A percentile compares a stretch with the other conserved stretches of the same genome.
These are phyloP conservation scores for Chrysoperla carnea DNA, from an alignment of 1,140 invertebrate genomes.

Conservation along the genomic window DNA sequence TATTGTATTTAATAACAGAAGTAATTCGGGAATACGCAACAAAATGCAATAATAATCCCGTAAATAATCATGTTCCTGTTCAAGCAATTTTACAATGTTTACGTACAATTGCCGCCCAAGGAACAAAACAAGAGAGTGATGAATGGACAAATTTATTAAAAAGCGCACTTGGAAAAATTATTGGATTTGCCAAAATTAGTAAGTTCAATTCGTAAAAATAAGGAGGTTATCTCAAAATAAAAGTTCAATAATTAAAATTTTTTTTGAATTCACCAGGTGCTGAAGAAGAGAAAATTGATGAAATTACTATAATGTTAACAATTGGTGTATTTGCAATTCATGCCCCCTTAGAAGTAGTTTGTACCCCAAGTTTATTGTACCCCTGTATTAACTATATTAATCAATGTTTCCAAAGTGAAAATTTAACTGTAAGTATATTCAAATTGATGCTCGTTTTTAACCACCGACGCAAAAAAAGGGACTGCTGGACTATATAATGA, in stretches of 20 bases:
- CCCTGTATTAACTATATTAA: constrained; percentile 87
- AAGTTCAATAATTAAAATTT: not conserved
- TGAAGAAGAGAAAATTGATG: constrained; percentile 61
- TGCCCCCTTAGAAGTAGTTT: constrained; percentile 54
- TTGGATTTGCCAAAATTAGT: constrained; percentile 78
- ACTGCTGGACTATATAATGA: no score
- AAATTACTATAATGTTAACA: constrained; percentile 66
- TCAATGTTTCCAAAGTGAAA: constrained; percentile 62
- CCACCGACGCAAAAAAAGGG: no score
- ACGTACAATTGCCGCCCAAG: constrained; percentile 41
- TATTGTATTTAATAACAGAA: constrained; percentile 81
- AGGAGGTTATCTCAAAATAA: not conserved
- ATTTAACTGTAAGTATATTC: constrained; percentile 39
- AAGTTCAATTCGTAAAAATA: not conserved
- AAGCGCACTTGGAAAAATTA: constrained; percentile 70
- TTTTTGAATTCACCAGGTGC: constrained; percentile 29
- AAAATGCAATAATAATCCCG: constrained; percentile 34
- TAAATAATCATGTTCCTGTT: constrained; percentile 36
- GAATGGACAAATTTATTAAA: constrained; percentile 69
- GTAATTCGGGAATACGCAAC: constrained; percentile 65
- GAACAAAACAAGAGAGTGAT: constrained; percentile 32
- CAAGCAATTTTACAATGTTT: constrained; percentile 53
- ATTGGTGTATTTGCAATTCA: constrained; percentile 77
- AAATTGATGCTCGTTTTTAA: no score
- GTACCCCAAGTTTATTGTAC: constrained; percentile 67